These are phyloP conservation scores for Chondrosia reniformis DNA, from an alignment of 37 sponge, comb jelly and placozoan genomes.

Conservation along the genomic window DNA sequence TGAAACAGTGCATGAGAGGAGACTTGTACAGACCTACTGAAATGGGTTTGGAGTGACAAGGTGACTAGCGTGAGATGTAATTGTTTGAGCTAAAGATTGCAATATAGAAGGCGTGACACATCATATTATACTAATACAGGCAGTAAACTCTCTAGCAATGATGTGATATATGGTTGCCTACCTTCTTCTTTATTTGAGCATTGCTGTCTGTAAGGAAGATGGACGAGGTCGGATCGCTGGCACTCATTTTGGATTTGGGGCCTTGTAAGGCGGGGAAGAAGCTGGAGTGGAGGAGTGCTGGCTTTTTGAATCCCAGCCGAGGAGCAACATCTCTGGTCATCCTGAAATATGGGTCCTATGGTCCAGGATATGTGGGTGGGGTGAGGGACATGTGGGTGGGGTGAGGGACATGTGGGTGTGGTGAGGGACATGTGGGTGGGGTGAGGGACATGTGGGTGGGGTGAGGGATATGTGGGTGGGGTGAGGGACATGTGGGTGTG, in stretches of 20 bases:
- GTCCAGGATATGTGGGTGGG: too few relatives aligned
- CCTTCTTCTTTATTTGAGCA: constrained; percentile 90
- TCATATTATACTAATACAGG: too few relatives aligned
- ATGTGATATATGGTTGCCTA: too few relatives aligned
- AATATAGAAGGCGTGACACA: too few relatives aligned
- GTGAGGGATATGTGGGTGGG: background rate
- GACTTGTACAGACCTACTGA: too few relatives aligned
- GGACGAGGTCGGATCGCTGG: constrained; percentile 92
- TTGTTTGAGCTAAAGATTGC: too few relatives aligned
- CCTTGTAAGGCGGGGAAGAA: constrained; percentile 99
- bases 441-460: background rate
- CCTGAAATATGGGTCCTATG: constrained; percentile 99
- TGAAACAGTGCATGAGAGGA: too few relatives aligned
- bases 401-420: background rate
- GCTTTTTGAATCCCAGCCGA: constrained; percentile 90
- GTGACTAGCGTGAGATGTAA: too few relatives aligned
- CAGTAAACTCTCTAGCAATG: too few relatives aligned
- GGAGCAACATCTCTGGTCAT: constrained; percentile 99
- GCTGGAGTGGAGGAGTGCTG: constrained; percentile 92
- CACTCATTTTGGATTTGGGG: constrained; percentile 96
- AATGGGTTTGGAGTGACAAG: too few relatives aligned
- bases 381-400: background rate
- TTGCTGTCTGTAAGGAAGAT: constrained; percentile 91
- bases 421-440: background rate
- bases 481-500: background rate